phyloP scores from a whole-genome alignment of 1,140 invertebrate genomes.

The Diuraphis noxia region DNA sequence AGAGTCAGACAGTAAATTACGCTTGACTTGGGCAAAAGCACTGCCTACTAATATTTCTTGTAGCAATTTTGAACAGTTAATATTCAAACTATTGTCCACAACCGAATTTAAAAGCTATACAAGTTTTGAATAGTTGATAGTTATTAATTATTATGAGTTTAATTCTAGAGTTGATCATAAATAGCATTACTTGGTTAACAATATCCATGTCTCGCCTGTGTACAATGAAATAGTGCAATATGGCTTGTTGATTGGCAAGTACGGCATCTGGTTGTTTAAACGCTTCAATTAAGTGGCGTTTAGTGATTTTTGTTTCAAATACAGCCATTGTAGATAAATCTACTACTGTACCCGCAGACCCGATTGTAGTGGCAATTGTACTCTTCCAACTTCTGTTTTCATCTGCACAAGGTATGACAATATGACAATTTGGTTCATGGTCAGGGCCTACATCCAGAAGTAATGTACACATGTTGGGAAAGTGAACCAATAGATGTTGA shows the following conservation, averaged over 20 bases:
- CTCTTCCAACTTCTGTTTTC: conserved; percentile 37
- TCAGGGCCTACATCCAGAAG: conserved; percentile 76
- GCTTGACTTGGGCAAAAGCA: conserved; percentile 72
- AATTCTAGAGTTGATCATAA: not conserved
- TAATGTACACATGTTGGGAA: conserved; percentile 77
- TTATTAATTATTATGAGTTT: not conserved
- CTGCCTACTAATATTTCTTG: conserved; percentile 78
- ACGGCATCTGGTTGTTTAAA: conserved; percentile 63
- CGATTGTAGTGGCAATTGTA: conserved; percentile 37
- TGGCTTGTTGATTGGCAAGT: conserved; percentile 66
- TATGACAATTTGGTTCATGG: conserved; percentile 80
- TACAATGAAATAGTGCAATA: conserved; percentile 77
- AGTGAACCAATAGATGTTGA: conserved; percentile 76
- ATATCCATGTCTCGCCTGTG: conserved; percentile 73
- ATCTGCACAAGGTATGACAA: conserved; percentile 61
- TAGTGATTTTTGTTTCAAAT: conserved; percentile 67
- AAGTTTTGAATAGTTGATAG: not conserved
- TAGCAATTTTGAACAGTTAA: conserved; percentile 67
- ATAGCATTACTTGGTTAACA: conserved; percentile 59
- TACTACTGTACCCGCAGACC: conserved; percentile 29
- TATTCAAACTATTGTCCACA: conserved; percentile 63
- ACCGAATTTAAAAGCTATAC: conserved; percentile 62
- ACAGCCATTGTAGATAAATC: conserved; percentile 73
- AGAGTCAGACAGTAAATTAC: conserved; percentile 72
- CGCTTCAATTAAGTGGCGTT: conserved; percentile 68